Evolutionary conservation across 2,888 invertebrate genomes (phyloP).

Genomic region (Sphaerophoria rueppellii): DNA sequence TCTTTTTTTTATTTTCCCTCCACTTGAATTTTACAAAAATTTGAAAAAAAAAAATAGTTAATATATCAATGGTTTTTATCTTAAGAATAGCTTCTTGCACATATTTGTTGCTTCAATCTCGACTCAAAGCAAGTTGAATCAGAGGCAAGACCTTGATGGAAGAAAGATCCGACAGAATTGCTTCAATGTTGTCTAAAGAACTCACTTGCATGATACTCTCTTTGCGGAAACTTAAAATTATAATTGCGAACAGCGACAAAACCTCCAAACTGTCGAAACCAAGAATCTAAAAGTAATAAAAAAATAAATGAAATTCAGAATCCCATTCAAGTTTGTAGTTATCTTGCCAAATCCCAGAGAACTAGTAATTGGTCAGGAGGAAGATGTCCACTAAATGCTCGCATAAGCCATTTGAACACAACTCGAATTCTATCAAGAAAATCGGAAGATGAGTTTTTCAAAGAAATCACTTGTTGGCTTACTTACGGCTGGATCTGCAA

Average conservation of each 20-base stretch:
- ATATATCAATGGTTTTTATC: neutral
- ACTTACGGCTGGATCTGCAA: conserved; percentile 96
- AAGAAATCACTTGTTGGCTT: neutral
- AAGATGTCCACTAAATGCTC: conserved; percentile 97
- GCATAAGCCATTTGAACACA: conserved; percentile 98
- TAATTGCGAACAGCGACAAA: conserved; percentile 91
- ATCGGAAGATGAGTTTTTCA: neutral
- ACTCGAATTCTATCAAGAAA: conserved; percentile 87
- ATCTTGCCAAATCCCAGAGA: conserved; percentile 91
- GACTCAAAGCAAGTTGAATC: conserved; percentile 90
- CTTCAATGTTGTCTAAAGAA: conserved; percentile 91
- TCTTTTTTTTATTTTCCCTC: too few relatives aligned
- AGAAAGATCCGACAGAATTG: conserved; percentile 93
- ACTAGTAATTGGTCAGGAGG: conserved; percentile 95
- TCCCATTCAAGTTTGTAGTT: neutral
- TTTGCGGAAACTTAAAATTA: conserved; percentile 92
- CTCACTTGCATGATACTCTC: conserved; percentile 90
- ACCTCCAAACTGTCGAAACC: conserved; percentile 96
- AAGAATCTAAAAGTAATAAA: conserved; percentile 83
- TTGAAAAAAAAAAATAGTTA: neutral
- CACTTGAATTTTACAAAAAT: neutral
- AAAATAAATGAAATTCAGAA: neutral
- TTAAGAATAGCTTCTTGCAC: conserved; percentile 2
- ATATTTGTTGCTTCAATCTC: conserved; percentile 82
- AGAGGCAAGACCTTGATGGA: conserved; percentile 93